phyloP scores from a whole-genome alignment of 1,140 invertebrate species.

The Calephelis nemesis region DNA sequence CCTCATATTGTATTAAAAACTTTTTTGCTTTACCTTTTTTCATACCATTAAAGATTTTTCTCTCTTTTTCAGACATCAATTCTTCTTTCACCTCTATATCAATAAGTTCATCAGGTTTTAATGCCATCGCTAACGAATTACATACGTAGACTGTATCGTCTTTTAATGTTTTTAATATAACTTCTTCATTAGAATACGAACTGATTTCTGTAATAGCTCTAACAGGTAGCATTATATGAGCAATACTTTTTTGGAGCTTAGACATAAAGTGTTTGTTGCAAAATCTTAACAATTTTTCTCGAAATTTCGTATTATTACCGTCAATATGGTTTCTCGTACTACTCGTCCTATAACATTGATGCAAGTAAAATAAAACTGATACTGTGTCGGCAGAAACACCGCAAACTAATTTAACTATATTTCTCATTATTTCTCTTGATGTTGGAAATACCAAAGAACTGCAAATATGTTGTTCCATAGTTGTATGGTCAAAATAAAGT shows the following conservation, averaged over 20 bases:
- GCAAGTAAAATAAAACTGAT: constrained; percentile 65
- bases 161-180: constrained; percentile 60
- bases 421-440: constrained; percentile 65
- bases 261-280: constrained; percentile 53
- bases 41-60: constrained; percentile 42
- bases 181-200: constrained; percentile 53
- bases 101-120: constrained; percentile 56
- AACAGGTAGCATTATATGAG: constrained; percentile 48
- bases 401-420: constrained; percentile 56
- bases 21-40: constrained; percentile 48
- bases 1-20: constrained; percentile 56
- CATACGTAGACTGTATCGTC: constrained; percentile 65
- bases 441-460: constrained; percentile 49
- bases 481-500: constrained; percentile 60
- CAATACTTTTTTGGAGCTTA: constrained; percentile 55
- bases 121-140: constrained; percentile 61
- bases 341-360: constrained; percentile 62
- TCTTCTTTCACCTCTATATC: constrained; percentile 52
- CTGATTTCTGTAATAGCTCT: constrained; percentile 60
- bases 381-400: constrained; percentile 50
- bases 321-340: constrained; percentile 55
- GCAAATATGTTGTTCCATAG: constrained; percentile 65
- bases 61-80: constrained; percentile 42
- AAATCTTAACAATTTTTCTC: constrained; percentile 62
- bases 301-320: constrained; percentile 57